Evolutionary conservation across 1,140 invertebrate genomes (phyloP), one percentile per base, ranked within the genome.

Genomic region (Trichonephila clavipes): DNA sequence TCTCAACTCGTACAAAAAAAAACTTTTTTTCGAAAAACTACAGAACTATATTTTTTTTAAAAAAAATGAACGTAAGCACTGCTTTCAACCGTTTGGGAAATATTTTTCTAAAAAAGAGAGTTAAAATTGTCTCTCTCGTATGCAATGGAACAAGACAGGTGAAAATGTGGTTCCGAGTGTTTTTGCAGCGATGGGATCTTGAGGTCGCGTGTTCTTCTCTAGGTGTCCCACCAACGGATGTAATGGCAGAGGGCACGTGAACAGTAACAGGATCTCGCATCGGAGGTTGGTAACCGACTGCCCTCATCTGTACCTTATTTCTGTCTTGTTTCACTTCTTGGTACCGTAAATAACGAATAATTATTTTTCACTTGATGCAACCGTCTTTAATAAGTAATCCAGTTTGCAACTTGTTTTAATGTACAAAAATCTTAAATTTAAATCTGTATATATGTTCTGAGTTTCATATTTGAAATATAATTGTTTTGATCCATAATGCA

Each of bases 191-290:
- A 88, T 24, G 40, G 58, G 69, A 88, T 40, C 66, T 72, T 90
- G 77, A 90, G 88, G 88, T 24, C 93, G 88, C 88, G 82, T 94
- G 66, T 94, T 90, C 82, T 90, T 94, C 88, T 86, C 40, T 90
- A 96, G 96, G 88, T 99, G 99, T 96, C 98, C 99, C 82, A 99
- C 98, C 94, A 98, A 98, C 95, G 98, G 98, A 95, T 99, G 99
- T 97, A 99, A 98, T 96, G 99, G 99, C 94, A 97, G 98, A 95
- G 99, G 99, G 94, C 99, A 99, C 97, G 98, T 99, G 95, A 99
- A 98, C 97, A 98, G 98, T 95, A 99, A 99, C 96, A 97, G 99
- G 95, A 99, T 98, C 96, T 98, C 98, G 19, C 99, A 99, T 96
- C 97, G 99, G 95, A 99, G 95, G 95, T 95, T 90, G 88, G 61